These are phyloP conservation scores for Morone chrysops DNA, from an alignment of 2,113 vertebrate genomes.

Conservation along the genomic window DNA sequence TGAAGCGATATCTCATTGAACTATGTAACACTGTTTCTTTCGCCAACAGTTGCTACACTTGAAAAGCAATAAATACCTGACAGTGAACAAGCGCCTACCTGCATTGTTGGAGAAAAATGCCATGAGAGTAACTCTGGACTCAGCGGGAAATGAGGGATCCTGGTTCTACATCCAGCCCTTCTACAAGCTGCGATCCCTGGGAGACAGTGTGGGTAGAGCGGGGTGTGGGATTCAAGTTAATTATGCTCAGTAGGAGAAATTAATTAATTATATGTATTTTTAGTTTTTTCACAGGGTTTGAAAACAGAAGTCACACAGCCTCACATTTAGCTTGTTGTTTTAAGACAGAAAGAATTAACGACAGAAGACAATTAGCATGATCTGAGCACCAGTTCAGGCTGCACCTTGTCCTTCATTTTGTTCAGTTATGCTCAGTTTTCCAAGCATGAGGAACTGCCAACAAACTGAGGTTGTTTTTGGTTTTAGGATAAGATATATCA, in stretches of 20 bases:
- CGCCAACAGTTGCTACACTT: constrained; percentile 93
- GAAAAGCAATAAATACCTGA: constrained; percentile 99
- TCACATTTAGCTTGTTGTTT: neutral
- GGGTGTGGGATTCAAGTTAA: constrained; percentile 47
- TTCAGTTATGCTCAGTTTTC: neutral
- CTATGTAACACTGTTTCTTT: neutral
- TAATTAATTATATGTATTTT: too few relatives aligned
- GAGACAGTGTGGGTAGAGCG: constrained; percentile 95
- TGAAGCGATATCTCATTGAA: neutral
- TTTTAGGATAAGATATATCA: neutral
- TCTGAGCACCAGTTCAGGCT: neutral
- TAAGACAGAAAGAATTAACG: neutral
- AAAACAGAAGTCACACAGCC: constrained; percentile 12
- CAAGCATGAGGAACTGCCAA: neutral
- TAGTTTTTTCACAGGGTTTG: constrained; percentile 27
- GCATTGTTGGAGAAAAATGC: constrained; percentile 98
- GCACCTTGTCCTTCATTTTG: neutral
- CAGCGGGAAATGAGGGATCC: constrained; percentile 97
- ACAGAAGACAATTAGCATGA: neutral
- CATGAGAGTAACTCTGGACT: constrained; percentile 97
- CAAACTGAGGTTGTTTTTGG: neutral
- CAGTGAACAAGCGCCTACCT: constrained; percentile 97
- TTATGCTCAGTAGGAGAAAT: constrained; percentile 18
- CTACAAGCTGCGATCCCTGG: constrained; percentile 97
- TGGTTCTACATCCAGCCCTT: constrained; percentile 99